Evolutionary conservation across 2,113 vertebrate genomes (phyloP).

Genomic region (Merops nubicus): DNA sequence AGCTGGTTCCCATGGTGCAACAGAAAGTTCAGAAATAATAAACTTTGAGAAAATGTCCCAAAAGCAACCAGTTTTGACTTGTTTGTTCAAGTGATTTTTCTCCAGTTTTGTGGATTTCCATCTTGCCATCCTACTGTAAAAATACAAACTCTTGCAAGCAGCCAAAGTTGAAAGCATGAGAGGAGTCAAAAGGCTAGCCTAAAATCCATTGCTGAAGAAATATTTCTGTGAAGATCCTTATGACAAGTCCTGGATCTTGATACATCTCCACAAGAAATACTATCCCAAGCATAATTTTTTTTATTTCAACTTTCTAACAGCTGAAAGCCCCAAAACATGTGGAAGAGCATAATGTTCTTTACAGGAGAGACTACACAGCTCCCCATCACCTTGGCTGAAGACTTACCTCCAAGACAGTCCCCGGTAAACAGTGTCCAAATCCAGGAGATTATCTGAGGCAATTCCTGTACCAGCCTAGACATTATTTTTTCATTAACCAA

Average conservation of each 20-base stretch:
- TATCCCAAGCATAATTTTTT: neutral
- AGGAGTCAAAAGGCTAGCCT: neutral
- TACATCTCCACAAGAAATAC: neutral
- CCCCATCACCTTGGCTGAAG: neutral
- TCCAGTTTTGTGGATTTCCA: neutral
- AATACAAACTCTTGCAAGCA: neutral
- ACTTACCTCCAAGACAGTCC: constrained; percentile 91
- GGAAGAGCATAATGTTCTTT: neutral
- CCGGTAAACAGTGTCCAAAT: constrained; percentile 81
- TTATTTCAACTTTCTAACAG: neutral
- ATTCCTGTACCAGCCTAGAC: constrained; percentile 88
- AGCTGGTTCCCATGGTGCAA: neutral
- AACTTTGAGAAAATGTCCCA: neutral
- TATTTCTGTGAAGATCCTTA: neutral
- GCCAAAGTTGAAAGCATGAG: neutral
- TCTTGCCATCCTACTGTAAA: neutral
- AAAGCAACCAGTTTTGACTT: neutral
- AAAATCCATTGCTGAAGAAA: neutral
- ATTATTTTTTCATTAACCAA: constrained; percentile 20
- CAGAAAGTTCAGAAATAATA: neutral
- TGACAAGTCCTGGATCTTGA: neutral
- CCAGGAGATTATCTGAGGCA: constrained; percentile 77
- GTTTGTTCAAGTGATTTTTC: neutral
- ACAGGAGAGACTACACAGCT: neutral
- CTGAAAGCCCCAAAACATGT: neutral